Base-by-base conservation (phyloP, 2,888 invertebrate species). In the Yponomeuta malinellus region DNA sequence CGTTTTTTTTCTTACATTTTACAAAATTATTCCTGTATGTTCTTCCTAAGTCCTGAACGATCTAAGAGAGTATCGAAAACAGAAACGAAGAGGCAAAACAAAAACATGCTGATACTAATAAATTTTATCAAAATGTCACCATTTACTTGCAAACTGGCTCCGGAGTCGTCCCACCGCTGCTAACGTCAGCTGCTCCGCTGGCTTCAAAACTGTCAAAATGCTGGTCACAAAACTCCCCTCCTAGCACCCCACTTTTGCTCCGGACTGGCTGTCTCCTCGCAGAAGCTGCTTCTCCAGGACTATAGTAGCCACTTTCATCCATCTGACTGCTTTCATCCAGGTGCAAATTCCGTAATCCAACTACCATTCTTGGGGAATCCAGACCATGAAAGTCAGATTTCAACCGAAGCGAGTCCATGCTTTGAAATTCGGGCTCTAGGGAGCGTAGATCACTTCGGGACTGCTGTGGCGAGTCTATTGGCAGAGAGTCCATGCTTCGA, bases 271-370 rank as follows among this genome's bases (percentile, higher is more conserved):
- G 71, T 9, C 69, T 69, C 67, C 72, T 63, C 10, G 64, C 71
- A 15, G 52, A 59, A 12, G 52, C 52, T 15, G 52, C 52, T 48
- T 72, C 72, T 5, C 90, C 91, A 74, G 92, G 92, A 77, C 92
- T 92, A 68, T 92, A 92, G 75, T 92, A 92, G 37, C 92, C 92
- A 73, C 92, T 92, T 75, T 92, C 92, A 74, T 92, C 92, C 92
- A 92, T 92, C 78, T 91, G 91, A 73, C 88, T 90, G 68, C 83
- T 86, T 64, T 92, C 92, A 75, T 92, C 92, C 76, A 92, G 76
- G 77, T 90, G 91, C 67, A 92, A 71, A 70, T 89, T 90, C 77
- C 90, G 85, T 71, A 92, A 73, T 1, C 90, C 90, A 10, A 88
- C 87, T 5, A 90, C 89, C 71, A 91, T 72, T 72, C 84, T 89